phyloP scores from a whole-genome alignment of 2,113 vertebrate species.

The Columbina picui region DNA sequence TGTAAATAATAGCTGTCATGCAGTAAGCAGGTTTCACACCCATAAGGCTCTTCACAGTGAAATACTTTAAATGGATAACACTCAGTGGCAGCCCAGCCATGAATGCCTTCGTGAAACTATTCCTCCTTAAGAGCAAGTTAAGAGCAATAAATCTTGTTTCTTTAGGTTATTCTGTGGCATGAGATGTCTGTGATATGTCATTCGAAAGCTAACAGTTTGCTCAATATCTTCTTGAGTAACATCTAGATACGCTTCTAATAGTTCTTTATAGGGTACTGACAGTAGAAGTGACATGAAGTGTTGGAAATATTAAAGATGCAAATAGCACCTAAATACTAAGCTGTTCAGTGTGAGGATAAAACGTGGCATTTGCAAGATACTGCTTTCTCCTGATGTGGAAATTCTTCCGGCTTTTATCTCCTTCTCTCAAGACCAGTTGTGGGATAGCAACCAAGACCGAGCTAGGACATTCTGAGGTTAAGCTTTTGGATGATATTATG shows the following conservation, averaged over 20 bases:
- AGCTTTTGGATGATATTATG: not conserved
- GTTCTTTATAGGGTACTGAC: not conserved
- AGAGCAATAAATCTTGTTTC: not conserved
- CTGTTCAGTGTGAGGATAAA: not conserved
- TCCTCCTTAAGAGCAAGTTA: not conserved
- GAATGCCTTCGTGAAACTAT: not conserved
- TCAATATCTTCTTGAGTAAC: rapidly evolving
- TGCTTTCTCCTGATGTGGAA: not conserved
- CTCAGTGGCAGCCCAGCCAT: not conserved
- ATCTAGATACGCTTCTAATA: not conserved
- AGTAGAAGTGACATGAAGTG: not conserved
- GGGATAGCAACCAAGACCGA: not conserved
- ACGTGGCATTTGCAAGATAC: not conserved
- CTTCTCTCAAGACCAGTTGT: not conserved
- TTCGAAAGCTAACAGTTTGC: not conserved
- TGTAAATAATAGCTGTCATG: not conserved
- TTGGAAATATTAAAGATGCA: not conserved
- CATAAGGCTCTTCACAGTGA: not conserved
- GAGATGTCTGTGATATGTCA: not conserved
- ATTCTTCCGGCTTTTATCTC: not conserved
- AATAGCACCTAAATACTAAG: not conserved
- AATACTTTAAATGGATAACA: rapidly evolving
- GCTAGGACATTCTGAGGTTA: not conserved
- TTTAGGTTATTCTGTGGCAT: not conserved
- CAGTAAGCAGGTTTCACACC: not conserved